Base-by-base conservation (phyloP, 2,888 invertebrate species). In the Aporophyla nigra region DNA sequence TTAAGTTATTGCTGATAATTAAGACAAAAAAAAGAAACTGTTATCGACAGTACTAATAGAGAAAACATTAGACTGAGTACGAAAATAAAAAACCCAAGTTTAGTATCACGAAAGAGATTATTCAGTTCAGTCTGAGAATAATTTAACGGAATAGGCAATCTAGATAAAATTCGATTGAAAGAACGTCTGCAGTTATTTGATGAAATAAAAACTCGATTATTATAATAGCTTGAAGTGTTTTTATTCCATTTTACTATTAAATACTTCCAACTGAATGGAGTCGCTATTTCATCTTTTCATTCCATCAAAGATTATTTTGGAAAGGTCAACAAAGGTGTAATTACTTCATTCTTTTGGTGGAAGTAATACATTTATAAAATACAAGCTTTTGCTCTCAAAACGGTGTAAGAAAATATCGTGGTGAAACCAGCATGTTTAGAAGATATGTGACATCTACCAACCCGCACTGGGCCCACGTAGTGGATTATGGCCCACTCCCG, bases 131-230 rank as follows among this genome's bases (percentile, higher is more conserved):
- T 46, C 49, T n/a, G 16, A 63, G 59, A 59, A 70, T 74, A 69
- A 66, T 74, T 80, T 56, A 27, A 70, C 19, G 24, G 51, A 74
- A 53, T 65, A 74, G 46, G 62, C 83, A 84, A 84, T 83, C 72
- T 71, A 53, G 76, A 86, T 82, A 68, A 81, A 78, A 86, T 71
- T 58, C n/a, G 33, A 71, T 78, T 74, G 59, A 71, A 69, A 61
- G 58, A 75, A 56, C 56, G 49, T 62, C 71, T 69, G 51, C 51
- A 81, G 77, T 69, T 77, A 80, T 84, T 84, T 74, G 69, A 84
- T 81, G 51, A 58, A 77, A 59, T 74, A 69, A 83, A 63, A 84
- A 77, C 49, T 59, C 62, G 46, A 72, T 77, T 84, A 77, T 40
- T 66, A 61, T 59, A 74, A 81, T 74, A 69, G 63, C 68, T 78